Percentiles rank a stretch among this genome's conserved stretches.
phyloP scores from a whole-genome alignment of 2,113 vertebrate species.

The Globicephala melas region DNA sequence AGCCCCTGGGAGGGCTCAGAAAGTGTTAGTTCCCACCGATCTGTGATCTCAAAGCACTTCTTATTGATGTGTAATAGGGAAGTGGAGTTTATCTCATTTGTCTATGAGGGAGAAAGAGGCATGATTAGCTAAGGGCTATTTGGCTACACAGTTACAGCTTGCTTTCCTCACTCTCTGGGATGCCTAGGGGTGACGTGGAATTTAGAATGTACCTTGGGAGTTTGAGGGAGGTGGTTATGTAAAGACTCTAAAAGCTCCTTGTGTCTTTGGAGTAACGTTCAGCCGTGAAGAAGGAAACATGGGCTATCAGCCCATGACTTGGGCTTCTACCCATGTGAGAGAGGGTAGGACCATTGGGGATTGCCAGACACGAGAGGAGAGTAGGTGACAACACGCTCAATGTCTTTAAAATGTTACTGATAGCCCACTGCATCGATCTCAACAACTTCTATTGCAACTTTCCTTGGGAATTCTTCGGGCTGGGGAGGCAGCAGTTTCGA shows the following conservation, averaged over 20 bases:
- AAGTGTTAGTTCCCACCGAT: neutral
- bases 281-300: neutral
- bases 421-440: neutral
- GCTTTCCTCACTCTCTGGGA: neutral
- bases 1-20: neutral
- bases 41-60: neutral
- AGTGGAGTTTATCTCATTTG: neutral
- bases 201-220: neutral
- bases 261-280: neutral
- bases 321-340: neutral
- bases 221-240: neutral
- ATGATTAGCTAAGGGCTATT: neutral
- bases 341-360: accelerated
- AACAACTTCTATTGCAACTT: slow-evolving; percentile 56
- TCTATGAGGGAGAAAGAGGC: neutral
- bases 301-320: neutral
- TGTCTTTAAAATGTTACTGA: slow-evolving; percentile 52
- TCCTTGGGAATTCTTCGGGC: slow-evolving; percentile 48
- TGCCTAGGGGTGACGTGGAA: neutral
- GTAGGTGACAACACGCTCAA: neutral
- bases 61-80: neutral
- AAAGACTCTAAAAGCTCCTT: neutral
- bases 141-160: neutral
- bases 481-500: slow-evolving; percentile 27
- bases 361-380: neutral